These are phyloP conservation scores for Drosophila antonietae DNA, from an alignment of 2,888 invertebrate genomes.

Conservation along the genomic window DNA sequence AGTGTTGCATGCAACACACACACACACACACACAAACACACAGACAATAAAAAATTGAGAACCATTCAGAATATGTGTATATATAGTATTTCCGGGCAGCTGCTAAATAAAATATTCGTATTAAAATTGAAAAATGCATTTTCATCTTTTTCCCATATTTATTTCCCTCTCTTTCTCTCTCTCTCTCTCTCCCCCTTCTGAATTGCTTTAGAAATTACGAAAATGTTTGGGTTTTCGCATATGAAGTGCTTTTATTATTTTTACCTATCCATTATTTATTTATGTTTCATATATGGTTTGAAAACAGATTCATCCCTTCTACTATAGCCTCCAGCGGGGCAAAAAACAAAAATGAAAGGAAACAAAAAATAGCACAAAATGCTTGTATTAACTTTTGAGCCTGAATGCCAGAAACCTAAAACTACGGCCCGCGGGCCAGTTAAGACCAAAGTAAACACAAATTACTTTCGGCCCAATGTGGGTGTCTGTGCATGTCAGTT, in stretches of 20 bases:
- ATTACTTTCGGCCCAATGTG: conserved; percentile 20
- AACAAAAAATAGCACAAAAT: conserved; percentile 1
- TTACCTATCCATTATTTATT: conserved; percentile 28
- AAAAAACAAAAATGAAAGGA: conserved; percentile 3
- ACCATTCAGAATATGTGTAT: conserved; percentile 42
- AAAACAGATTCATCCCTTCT: conserved; percentile 32
- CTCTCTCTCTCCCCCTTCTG: background rate
- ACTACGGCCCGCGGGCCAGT: conserved; percentile 59
- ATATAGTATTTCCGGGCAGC: conserved; percentile 39
- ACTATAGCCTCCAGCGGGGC: conserved; percentile 32
- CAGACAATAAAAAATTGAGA: conserved; percentile 22
- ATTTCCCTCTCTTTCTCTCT: background rate
- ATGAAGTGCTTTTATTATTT: conserved; percentile 37
- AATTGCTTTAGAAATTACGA: conserved; percentile 53
- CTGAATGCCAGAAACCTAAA: conserved; percentile 52
- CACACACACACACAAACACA: conserved; percentile 6
- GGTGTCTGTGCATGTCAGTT: conserved; percentile 5
- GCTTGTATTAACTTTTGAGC: conserved; percentile 62
- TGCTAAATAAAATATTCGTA: conserved; percentile 68
- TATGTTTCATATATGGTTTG: conserved; percentile 15
- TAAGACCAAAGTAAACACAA: conserved; percentile 56
- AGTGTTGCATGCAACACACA: conserved; percentile 36
- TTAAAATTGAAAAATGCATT: conserved; percentile 62
- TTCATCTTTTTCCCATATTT: conserved; percentile 14
- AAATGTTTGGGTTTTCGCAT: conserved; percentile 37